Base-by-base conservation (phyloP, 2,888 invertebrate species). In the Blomia tropicalis region DNA sequence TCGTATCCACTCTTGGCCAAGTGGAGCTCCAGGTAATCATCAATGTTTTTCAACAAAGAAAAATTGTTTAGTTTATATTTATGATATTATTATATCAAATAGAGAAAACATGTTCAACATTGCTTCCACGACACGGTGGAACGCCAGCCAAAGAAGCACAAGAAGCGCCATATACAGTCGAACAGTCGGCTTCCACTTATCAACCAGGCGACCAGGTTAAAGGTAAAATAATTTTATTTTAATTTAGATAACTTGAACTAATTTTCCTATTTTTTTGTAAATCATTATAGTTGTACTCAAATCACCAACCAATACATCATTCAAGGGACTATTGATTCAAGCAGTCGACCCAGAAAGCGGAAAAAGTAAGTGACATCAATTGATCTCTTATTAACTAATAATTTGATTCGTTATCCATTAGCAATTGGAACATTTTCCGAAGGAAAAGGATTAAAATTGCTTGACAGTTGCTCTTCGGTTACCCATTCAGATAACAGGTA, bases 281-380 rank as follows among this genome's bases (percentile, higher is more conserved):
- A 36, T 36, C 36, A 17, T 36, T 36, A n/a, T n/a, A 66, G 66
- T 66, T 7, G 62, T 63, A n/a, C 60, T 66, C 4, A 63, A 63
- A 53, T 66, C 65, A 19, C 63, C 64, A 27, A 31, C 58, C 19
- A 64, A 63, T 17, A 62, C 36, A n/a, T 62, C 66, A 4, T 66
- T 66, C 56, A 66, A 66, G 43, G 66, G 66, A 14, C 59, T 66
- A 63, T 62, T 66, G 64, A 63, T 66, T 7, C 65, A 66, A 62
- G 66, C 66, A 19, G 63, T 63, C 43, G 66, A 66, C 32, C 66
- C 65, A 5, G 32, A 65, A 44, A 62, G 64, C 1, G 65, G 65
- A n/a, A 58, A 58, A 19, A 4, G 56, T 56, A 36, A 47, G 25
- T 56, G 2, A 19, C 11, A 29, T 29, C 2, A 47, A 23, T 19